phyloP scores from a whole-genome alignment of 1,140 invertebrate genomes.

The Uloborus diversus region DNA sequence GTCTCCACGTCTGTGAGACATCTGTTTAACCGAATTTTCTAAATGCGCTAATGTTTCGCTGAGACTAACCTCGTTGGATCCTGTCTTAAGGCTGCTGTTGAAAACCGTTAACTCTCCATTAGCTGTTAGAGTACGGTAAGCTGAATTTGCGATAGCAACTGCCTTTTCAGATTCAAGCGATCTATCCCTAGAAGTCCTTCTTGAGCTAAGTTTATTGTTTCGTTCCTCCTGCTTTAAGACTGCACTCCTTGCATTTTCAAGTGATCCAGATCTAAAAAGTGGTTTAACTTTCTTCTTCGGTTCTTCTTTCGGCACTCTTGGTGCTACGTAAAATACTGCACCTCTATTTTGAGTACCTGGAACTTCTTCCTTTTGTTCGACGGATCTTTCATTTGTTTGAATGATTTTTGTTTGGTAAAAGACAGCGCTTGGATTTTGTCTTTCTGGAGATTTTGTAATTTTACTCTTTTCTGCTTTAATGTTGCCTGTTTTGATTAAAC shows the following conservation, averaged over 20 bases:
- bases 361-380: background rate
- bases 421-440: slow-evolving; percentile 36
- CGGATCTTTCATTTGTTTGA: background rate
- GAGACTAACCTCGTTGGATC: background rate
- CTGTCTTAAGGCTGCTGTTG: slow-evolving; percentile 19
- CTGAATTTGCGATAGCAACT: slow-evolving; percentile 34
- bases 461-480: background rate
- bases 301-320: background rate
- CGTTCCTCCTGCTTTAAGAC: too few species aligned
- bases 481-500: background rate
- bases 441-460: slow-evolving; percentile 21
- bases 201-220: background rate
- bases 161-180: slow-evolving; percentile 41
- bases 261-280: too few species aligned
- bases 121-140: slow-evolving; percentile 14
- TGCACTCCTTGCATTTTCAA: too few species aligned
- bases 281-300: too few species aligned
- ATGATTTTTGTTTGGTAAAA: slow-evolving; percentile 13
- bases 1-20: background rate
- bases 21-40: background rate
- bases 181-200: background rate
- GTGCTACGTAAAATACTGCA: slow-evolving; percentile 25
- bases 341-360: slow-evolving; percentile 12
- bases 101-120: slow-evolving; percentile 48
- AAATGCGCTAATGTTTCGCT: background rate